Conservation (phyloP, 2,888 invertebrate species). For the Abrostola triplasia region DNA sequence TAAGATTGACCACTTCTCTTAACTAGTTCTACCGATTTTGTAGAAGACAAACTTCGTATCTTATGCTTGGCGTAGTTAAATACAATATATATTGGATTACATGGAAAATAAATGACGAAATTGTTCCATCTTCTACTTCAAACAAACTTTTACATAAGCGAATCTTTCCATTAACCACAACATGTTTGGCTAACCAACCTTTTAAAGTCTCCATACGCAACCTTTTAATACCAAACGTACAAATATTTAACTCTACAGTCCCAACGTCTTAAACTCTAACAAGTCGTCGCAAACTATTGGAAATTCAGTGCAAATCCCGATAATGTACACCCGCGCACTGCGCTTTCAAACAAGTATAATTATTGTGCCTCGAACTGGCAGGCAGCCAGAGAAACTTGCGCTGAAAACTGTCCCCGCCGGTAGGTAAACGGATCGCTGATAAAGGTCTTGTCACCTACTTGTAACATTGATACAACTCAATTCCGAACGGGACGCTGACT, state of each 20-base stretch:
- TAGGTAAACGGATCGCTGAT: constrained; percentile 26
- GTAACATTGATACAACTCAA: constrained; percentile 11
- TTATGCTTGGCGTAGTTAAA: no score
- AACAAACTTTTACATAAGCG: no score
- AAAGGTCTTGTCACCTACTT: constrained; percentile 28
- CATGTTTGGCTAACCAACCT: background rate
- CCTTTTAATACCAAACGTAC: background rate
- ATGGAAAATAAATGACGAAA: no score
- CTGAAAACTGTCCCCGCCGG: constrained; percentile 30
- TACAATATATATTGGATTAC: no score
- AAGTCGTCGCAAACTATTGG: constrained; percentile 18
- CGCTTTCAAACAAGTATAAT: constrained; percentile 53
- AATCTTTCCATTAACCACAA: no score
- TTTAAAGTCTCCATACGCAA: background rate
- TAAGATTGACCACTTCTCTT: no score
- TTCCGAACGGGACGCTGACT: background rate
- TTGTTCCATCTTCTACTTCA: no score
- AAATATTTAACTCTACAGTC: constrained; percentile 3
- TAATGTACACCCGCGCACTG: constrained; percentile 34
- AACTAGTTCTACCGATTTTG: no score
- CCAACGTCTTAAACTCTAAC: constrained; percentile 17
- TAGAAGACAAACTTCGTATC: no score
- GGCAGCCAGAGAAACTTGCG: constrained; percentile 49
- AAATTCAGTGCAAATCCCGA: constrained; percentile 30
- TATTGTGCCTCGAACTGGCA: constrained; percentile 51